Evolutionary conservation across 2,113 vertebrate genomes (phyloP), one percentile per base, ranked within the genome.

Genomic region (Apodemus speciosus): DNA sequence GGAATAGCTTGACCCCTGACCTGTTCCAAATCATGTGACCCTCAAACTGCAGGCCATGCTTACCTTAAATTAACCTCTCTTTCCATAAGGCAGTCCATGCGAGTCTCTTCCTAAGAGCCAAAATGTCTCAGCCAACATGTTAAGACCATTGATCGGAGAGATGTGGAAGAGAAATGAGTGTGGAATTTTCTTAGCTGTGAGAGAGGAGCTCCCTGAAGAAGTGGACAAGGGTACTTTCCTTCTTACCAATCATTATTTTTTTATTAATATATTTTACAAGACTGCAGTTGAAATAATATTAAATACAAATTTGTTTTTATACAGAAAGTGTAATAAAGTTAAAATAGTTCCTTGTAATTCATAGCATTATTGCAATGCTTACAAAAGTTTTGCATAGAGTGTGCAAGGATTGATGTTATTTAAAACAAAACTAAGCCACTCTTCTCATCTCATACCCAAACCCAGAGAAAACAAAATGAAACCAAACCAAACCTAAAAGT

Each of bases 181-280:
- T 89, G 69, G 38, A 85, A 51, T 80, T 53, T 46, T 43, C 40
- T 43, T 66, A 58, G 64, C 66, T 85, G 30, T 89, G 66, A 81
- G 81, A 90, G 68, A 79, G 76, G 89, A 86, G 43, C 75, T 95
- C 86, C 92, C 95, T 94, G 27, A 97, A 97, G 90, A 95, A 95
- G 94, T 88, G 92, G 91, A 97, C 97, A 92, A 97, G 94, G 90
- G 96, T 95, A 88, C 95, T 95, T 85, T 94, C 96, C 93, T 96
- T 98, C 98, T 98, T 98, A 98, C 97, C 98, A 99, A 99, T 98
- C 98, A 98, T 98, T 99, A 97, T 97, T 98, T 98, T 98, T 85
- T 99, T 99, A 99, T 99, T 99, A 98, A 98, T 98, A 98, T 98
- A 98, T 98, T 98, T 99, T 98, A 98, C 98, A 99, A 99, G 98